These are phyloP conservation scores for Bambusicola thoracicus DNA, from an alignment of 2,113 vertebrate species.

Conservation along the genomic window DNA sequence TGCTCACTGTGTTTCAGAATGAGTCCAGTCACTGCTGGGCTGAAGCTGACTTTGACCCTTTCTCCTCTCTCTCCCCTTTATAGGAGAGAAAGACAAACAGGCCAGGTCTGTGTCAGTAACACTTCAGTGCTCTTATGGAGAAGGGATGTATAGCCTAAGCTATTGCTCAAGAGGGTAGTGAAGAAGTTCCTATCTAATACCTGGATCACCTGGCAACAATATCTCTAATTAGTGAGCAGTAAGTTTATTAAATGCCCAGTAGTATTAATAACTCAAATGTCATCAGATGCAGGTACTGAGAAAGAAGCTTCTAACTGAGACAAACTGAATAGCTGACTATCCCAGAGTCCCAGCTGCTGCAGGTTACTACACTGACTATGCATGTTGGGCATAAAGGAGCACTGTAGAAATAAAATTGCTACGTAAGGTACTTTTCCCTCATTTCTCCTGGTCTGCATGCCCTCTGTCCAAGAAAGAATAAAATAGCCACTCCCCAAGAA, in stretches of 20 bases:
- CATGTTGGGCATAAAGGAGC: not conserved
- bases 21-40: not conserved
- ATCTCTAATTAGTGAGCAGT: not conserved
- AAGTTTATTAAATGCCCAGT: not conserved
- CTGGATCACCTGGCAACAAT: fast-evolving
- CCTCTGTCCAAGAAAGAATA: fast-evolving
- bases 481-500: not conserved
- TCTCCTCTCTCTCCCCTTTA: not conserved
- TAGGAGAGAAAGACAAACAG: not conserved
- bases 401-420: not conserved
- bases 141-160: not conserved
- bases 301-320: not conserved
- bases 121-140: not conserved
- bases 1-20: not conserved
- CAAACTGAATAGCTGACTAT: not conserved
- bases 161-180: not conserved
- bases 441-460: not conserved
- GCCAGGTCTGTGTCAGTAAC: not conserved
- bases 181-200: not conserved
- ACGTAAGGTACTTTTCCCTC: not conserved
- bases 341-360: not conserved
- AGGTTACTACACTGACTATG: not conserved
- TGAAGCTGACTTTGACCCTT: not conserved
- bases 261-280: not conserved
- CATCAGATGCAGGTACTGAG: not conserved